Evolutionary conservation across 2,888 invertebrate genomes (phyloP).

Genomic region (Seira ritae): DNA sequence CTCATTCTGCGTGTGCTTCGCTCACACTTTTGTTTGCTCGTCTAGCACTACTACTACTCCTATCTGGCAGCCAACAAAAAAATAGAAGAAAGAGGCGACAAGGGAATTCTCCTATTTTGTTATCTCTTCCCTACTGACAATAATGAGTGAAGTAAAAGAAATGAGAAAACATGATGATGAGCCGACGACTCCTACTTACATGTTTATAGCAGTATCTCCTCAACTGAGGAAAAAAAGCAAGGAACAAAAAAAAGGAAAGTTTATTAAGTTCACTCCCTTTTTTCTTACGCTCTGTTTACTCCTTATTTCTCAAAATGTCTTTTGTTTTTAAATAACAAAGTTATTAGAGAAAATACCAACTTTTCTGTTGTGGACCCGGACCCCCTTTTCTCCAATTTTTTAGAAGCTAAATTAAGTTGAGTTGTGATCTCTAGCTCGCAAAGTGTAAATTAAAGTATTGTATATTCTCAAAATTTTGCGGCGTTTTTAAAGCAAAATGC

Average conservation of each 20-base stretch:
- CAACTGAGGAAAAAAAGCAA: not conserved
- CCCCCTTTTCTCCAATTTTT: too few species aligned
- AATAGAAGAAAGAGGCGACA: constrained; percentile 37
- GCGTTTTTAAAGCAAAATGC: too few species aligned
- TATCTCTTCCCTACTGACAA: constrained; percentile 50
- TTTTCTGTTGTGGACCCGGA: too few species aligned
- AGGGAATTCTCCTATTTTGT: constrained; percentile 51
- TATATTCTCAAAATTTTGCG: too few species aligned
- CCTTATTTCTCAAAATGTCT: not conserved
- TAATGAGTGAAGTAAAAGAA: constrained; percentile 56
- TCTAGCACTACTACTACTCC: too few species aligned
- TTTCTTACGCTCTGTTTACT: constrained; percentile 25
- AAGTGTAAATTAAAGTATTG: too few species aligned
- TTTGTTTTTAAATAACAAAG: constrained; percentile 43
- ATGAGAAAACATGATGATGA: constrained; percentile 55
- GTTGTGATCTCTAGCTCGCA: too few species aligned
- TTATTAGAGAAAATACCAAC: constrained; percentile 35
- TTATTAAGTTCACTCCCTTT: not conserved
- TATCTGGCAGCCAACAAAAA: constrained; percentile 34
- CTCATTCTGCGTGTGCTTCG: constrained; percentile 18
- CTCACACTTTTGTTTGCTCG: too few species aligned
- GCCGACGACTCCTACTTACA: constrained; percentile 10
- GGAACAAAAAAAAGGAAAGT: constrained; percentile 23
- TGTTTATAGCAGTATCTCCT: too few species aligned
- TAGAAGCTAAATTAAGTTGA: too few species aligned